A percentile compares a stretch with the other conserved stretches of the same genome.
Evolutionary conservation across 2,888 invertebrate species (phyloP).

Genomic region (Blastobasis lacticolella): DNA sequence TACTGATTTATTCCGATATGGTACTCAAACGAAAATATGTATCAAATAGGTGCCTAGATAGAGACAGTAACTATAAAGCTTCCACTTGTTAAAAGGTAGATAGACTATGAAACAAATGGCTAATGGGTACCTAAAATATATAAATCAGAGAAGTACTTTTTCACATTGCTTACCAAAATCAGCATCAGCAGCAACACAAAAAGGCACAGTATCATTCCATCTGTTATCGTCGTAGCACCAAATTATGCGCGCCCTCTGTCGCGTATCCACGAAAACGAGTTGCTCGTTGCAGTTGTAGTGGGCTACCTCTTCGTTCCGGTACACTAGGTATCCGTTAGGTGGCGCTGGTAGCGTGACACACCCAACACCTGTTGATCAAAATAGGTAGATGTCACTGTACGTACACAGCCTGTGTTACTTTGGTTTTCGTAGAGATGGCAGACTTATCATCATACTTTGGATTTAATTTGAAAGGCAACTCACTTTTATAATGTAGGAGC

Average conservation of each 20-base stretch:
- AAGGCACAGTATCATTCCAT: constrained; percentile 78
- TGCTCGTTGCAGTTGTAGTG: constrained; percentile 81
- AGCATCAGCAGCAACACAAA: constrained; percentile 70
- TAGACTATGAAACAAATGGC: no score
- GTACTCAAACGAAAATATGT: no score
- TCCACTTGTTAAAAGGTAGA: no score
- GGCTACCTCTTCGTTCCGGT: constrained; percentile 77
- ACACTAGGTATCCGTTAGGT: constrained; percentile 79
- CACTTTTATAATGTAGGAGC: constrained; percentile 78
- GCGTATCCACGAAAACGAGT: constrained; percentile 80
- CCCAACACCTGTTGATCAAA: constrained; percentile 71
- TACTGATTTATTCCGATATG: no score
- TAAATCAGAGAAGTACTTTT: no score
- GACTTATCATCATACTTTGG: neutral
- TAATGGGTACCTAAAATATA: no score
- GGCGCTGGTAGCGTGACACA: constrained; percentile 79
- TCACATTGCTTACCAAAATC: no score
- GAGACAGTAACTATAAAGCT: no score
- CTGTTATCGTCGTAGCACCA: constrained; percentile 78
- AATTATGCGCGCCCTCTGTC: constrained; percentile 73
- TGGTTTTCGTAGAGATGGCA: constrained; percentile 2
- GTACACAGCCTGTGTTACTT: neutral
- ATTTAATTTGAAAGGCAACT: constrained; percentile 18
- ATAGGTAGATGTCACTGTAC: constrained; percentile 11
- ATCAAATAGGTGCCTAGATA: no score